Percentiles rank a stretch among this genome's conserved stretches.
Conservation (phyloP, 2,113 vertebrate species). For the Hassar affinis region DNA sequence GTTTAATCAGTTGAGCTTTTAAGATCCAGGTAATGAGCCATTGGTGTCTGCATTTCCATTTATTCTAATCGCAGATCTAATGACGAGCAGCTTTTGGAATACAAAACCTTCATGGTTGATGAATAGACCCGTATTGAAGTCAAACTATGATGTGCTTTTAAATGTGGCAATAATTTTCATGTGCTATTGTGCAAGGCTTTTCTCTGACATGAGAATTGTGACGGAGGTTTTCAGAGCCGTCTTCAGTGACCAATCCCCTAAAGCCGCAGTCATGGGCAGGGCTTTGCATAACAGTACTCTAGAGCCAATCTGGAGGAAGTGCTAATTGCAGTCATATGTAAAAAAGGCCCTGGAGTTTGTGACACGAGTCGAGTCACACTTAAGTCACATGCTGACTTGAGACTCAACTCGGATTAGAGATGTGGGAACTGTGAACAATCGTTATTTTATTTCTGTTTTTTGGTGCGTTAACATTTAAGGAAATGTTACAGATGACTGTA, state of each 20-base stretch:
- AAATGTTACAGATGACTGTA: no score
- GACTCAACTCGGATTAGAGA: no score
- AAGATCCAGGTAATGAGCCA: constrained; percentile 27
- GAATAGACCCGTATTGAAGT: neutral
- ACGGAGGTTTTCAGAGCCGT: neutral
- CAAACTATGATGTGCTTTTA: neutral
- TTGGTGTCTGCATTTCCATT: constrained; percentile 12
- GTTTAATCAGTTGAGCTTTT: constrained; percentile 1
- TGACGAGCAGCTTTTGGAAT: neutral
- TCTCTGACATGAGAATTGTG: neutral
- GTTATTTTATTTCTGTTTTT: no score
- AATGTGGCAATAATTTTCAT: neutral
- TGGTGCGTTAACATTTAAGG: no score
- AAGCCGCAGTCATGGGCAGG: no score
- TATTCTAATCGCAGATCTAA: constrained; percentile 20
- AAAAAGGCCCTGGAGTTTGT: no score
- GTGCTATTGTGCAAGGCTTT: neutral
- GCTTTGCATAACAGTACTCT: no score
- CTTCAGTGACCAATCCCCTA: neutral
- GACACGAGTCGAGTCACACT: no score
- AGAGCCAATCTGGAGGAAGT: no score
- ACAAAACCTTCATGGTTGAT: neutral
- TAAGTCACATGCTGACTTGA: no score
- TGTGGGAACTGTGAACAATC: no score
- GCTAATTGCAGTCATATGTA: no score